Evolutionary conservation across 2,888 invertebrate species (phyloP), one percentile per base, ranked within the genome.

Genomic region (Polydrusus tereticollis): DNA sequence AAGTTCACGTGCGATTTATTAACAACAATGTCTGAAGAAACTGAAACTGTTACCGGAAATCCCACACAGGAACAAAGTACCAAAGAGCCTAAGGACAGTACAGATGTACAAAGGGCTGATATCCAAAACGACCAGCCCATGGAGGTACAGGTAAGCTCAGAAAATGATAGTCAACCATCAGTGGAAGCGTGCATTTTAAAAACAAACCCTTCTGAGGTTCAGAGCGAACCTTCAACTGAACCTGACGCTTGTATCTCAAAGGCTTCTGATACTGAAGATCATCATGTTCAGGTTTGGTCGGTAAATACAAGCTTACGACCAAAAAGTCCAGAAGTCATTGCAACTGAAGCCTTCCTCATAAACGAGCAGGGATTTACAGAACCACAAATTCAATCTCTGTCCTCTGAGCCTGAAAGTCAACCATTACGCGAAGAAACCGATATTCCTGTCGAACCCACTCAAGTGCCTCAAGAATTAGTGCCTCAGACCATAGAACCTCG

Each of bases 141-240:
- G 14, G 70, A 59, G 21, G 33, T 21, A 18, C 55, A 55, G 8
- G 64, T 58, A 5, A 20, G 18, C 23, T 1, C 14, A 20, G 43
- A 38, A 16, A 36, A 38, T 5, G 38, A 43, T 23, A 52, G 36
- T 23, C 67, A 67, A 67, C 62, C 70, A 0, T 20, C 50, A 7
- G 72, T 72, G 16, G 67, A 72, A n/a, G 72, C 67, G 0, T 72
- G 72, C 47, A 68, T 67, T 36, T 36, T 67, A 12, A 72, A 72
- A 47, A 8, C 23, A 12, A 45, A 38, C 14, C 16, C 38, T 21
- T n/a, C 26, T 8, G 62, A 68, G 29, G 38, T 18, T 33, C 43
- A 33, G 8, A 36, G 12, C 12, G 47, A 47, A 23, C 36, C 33
- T 10, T 3, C 36, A 58, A 1, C 33, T 12, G 20, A 36, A 10